Conservation (phyloP, 2,797 vertebrate species). For the Pterois miles region DNA sequence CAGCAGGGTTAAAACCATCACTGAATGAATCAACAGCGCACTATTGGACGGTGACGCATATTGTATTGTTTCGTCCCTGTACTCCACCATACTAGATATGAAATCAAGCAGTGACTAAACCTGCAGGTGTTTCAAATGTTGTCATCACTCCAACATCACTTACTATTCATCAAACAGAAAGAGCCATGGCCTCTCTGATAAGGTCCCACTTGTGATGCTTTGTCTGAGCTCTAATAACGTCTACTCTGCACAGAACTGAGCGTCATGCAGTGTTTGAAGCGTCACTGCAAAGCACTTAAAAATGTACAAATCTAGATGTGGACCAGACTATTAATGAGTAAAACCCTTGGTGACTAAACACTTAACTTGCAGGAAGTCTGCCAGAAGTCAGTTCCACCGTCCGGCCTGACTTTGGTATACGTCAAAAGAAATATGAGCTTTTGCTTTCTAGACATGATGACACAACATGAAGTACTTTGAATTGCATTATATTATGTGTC, state of each 20-base stretch:
- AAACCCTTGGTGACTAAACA: background rate
- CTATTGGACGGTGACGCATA: background rate
- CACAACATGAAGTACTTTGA: background rate
- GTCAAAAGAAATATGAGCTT: background rate
- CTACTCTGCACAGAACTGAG: background rate
- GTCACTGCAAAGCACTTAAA: background rate
- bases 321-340: background rate
- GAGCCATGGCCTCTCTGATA: background rate
- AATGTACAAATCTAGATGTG: background rate
- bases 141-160: conserved; percentile 1
- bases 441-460: background rate
- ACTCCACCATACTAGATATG: background rate
- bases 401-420: background rate
- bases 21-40: background rate
- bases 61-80: background rate
- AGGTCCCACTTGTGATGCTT: conserved; percentile 16
- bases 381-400: background rate
- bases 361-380: background rate
- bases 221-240: conserved; percentile 21
- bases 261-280: conserved; percentile 27
- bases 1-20: background rate
- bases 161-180: conserved; percentile 23
- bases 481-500: background rate
- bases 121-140: conserved; percentile 7
- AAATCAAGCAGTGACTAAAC: background rate